Evolutionary conservation across 2,888 invertebrate species (phyloP).

Genomic region (Nysson spinosus): DNA sequence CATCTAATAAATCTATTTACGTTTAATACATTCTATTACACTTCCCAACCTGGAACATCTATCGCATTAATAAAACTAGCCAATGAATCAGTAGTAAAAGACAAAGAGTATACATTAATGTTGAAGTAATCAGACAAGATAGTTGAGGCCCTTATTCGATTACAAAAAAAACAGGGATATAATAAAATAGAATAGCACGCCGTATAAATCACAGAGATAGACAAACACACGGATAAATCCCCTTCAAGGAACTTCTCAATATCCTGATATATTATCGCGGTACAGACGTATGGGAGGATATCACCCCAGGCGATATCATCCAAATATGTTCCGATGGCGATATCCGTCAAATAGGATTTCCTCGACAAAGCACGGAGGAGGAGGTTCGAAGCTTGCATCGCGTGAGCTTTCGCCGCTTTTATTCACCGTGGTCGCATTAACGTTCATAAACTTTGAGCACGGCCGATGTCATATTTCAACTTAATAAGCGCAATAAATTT

Average conservation of each 20-base stretch:
- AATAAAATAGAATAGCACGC: no score
- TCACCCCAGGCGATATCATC: conserved; percentile 29
- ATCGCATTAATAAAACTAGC: no score
- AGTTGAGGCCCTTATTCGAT: no score
- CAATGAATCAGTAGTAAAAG: no score
- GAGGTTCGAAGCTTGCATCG: conserved; percentile 37
- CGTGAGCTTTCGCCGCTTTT: conserved; percentile 50
- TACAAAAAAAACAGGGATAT: no score
- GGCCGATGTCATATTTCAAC: conserved; percentile 67
- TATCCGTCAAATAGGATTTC: conserved; percentile 41
- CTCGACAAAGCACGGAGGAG: conserved; percentile 10
- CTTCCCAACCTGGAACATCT: not conserved
- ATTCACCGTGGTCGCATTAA: conserved; percentile 64
- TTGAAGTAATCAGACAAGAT: no score
- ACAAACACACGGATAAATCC: not conserved
- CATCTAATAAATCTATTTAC: conserved; percentile 20
- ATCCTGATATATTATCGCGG: not conserved
- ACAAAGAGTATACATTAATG: no score
- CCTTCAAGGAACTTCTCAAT: not conserved
- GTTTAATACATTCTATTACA: conserved; percentile 2
- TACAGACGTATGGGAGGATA: not conserved
- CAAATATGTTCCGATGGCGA: conserved; percentile 17
- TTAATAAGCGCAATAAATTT: conserved; percentile 70
- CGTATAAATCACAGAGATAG: not conserved
- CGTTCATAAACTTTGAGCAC: conserved; percentile 68